These are phyloP conservation scores for Lepidurus apus DNA, from an alignment of 1,140 invertebrate species.

Conservation along the genomic window DNA sequence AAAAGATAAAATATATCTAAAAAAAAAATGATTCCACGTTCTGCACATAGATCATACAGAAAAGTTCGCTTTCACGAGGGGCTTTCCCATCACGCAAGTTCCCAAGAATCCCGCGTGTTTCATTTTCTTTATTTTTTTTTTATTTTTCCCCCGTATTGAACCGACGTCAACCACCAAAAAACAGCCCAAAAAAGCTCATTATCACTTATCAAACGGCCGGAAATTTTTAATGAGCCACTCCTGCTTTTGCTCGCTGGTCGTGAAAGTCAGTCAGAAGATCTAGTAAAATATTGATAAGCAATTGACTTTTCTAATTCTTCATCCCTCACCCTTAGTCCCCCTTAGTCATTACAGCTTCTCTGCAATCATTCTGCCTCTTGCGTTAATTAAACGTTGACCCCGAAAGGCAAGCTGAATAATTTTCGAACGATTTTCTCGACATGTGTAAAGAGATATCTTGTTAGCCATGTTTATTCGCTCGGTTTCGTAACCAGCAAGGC, in stretches of 20 bases:
- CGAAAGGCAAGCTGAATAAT: no score
- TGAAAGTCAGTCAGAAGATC: conserved; percentile 1
- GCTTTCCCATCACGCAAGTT: not conserved
- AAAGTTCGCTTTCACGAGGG: not conserved
- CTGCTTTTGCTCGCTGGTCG: not conserved
- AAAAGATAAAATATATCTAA: not conserved
- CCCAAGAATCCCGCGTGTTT: not conserved
- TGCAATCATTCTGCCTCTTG: not conserved
- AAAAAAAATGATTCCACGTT: not conserved
- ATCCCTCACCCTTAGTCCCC: not conserved
- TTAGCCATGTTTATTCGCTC: no score
- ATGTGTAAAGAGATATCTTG: no score
- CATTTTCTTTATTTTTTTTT: not conserved
- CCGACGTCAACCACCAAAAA: no score
- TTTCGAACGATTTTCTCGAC: no score
- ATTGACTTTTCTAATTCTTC: not conserved
- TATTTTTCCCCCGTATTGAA: no score
- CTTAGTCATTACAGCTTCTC: not conserved
- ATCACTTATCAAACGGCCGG: not conserved
- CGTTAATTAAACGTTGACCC: no score
- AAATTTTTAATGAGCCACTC: conserved; percentile 14
- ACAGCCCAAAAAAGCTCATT: not conserved
- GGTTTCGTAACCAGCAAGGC: no score
- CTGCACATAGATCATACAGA: not conserved
- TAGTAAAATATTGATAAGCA: conserved; percentile 16